These are phyloP conservation scores for Sakesphorus luctuosus DNA, from an alignment of 2,113 vertebrate species.

Conservation along the genomic window DNA sequence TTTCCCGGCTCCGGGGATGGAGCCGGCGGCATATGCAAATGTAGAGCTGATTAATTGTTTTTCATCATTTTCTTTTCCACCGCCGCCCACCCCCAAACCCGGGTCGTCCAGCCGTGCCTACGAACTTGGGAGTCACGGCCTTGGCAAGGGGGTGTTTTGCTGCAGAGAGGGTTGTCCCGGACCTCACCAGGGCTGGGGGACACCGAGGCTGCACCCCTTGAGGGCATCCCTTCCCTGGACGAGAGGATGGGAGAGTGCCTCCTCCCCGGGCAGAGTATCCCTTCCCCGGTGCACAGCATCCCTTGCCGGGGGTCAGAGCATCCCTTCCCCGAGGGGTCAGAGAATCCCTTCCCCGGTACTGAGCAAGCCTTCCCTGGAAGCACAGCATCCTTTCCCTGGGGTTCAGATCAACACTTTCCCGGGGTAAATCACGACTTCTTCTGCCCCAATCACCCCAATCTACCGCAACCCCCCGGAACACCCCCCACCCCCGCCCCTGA, in stretches of 20 bases:
- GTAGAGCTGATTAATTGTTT: not conserved
- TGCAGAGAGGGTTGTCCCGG: not conserved
- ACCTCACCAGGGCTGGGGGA: fast-evolving
- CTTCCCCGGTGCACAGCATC: not conserved
- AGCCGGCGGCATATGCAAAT: not conserved
- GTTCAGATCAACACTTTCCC: not conserved
- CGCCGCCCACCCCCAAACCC: not conserved
- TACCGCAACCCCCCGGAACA: fast-evolving
- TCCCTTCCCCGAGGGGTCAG: not conserved
- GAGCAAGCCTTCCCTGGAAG: not conserved
- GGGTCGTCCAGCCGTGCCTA: not conserved
- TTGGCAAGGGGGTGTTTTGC: not conserved
- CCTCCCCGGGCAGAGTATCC: not conserved
- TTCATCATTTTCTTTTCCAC: not conserved
- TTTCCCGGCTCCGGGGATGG: not conserved
- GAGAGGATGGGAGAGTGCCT: fast-evolving
- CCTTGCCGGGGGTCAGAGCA: not conserved
- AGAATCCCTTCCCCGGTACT: not conserved
- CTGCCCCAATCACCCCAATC: not conserved
- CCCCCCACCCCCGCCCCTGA: not conserved
- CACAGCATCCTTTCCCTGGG: not conserved
- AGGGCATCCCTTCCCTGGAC: not conserved
- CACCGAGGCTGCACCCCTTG: not conserved
- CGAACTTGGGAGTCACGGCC: not conserved
- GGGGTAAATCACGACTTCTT: not conserved